These are phyloP conservation scores for Portunus trituberculatus DNA, from an alignment of 1,140 invertebrate species.

Conservation along the genomic window DNA sequence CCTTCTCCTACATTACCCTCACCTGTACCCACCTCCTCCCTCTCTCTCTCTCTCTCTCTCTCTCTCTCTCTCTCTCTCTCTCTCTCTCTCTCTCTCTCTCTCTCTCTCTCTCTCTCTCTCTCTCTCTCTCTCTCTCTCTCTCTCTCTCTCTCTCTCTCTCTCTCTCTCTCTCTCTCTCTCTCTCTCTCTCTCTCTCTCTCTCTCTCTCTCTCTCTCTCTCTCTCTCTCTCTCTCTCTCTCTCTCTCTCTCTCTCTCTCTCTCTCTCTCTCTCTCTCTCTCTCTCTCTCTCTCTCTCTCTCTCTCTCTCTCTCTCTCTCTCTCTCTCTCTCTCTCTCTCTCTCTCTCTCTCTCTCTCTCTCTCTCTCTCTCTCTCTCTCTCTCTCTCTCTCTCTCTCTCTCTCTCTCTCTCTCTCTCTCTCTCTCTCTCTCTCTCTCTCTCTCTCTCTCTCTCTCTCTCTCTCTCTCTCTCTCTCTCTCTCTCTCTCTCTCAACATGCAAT, in stretches of 20 bases:
- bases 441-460: conserved; percentile 20
- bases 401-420: background rate
- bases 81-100: background rate
- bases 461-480: background rate
- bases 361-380: conserved; percentile 1
- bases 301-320: background rate
- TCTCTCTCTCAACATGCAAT: too few species aligned
- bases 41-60: conserved; percentile 20
- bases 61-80: conserved; percentile 20
- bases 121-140: background rate
- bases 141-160: background rate
- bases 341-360: conserved; percentile 20
- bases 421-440: conserved; percentile 20
- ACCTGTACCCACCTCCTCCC: background rate
- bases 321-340: conserved; percentile 6
- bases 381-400: background rate
- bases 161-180: conserved; percentile 20
- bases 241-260: conserved; percentile 20
- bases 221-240: background rate
- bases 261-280: conserved; percentile 20
- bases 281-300: background rate
- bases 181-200: conserved; percentile 20
- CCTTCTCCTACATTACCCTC: conserved; percentile 10
- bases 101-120: background rate
- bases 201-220: background rate